Conservation (phyloP, 2,888 invertebrate species). For the Agriopis marginaria region DNA sequence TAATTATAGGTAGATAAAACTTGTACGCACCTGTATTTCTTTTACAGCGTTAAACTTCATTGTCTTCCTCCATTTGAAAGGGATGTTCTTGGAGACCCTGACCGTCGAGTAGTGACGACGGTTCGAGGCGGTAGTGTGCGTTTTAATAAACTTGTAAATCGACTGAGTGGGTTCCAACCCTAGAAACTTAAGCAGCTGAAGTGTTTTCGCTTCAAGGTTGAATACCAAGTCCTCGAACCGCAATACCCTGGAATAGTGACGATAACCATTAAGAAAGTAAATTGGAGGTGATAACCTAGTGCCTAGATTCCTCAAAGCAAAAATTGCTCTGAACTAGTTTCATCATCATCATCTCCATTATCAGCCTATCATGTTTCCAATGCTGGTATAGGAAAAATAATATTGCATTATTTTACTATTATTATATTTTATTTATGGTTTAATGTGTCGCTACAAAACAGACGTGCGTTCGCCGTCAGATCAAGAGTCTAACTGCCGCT, state of each 20-base stretch:
- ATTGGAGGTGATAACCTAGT: no score
- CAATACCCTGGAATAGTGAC: not conserved
- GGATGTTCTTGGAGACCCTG: constrained; percentile 5
- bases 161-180: not conserved
- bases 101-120: constrained; percentile 1
- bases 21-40: constrained; percentile 8
- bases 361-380: no score
- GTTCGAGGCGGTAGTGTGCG: not conserved
- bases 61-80: constrained; percentile 10
- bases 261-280: not conserved
- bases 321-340: no score
- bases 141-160: not conserved
- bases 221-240: constrained; percentile 8
- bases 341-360: no score
- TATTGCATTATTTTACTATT: no score
- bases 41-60: not conserved
- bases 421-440: no score
- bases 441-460: no score
- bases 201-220: not conserved
- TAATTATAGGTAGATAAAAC: not conserved
- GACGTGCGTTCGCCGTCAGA: no score
- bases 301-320: no score
- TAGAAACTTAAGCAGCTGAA: not conserved
- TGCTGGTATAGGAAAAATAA: no score
- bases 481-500: no score